phyloP scores from a whole-genome alignment of 2,888 invertebrate species.

The Pachymerium ferrugineum region DNA sequence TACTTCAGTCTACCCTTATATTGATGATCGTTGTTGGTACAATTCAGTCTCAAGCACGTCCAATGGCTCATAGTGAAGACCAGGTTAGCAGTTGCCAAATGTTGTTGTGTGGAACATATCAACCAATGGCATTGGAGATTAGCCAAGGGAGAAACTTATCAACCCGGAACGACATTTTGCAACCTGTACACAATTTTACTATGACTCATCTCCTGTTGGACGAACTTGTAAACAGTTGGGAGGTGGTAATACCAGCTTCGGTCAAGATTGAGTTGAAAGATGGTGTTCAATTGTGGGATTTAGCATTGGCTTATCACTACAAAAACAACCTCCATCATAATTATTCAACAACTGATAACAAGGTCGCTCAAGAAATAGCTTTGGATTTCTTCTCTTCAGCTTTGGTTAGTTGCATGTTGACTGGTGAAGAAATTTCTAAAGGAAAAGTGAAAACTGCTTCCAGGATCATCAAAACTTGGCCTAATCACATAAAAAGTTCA shows the following conservation, averaged over 20 bases:
- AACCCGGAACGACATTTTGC: background rate
- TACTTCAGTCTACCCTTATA: background rate
- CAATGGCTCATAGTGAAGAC: background rate
- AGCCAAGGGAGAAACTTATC: background rate
- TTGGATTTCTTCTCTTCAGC: conserved; percentile 20
- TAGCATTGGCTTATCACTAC: background rate
- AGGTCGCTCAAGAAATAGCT: conserved; percentile 3
- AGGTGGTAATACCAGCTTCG: background rate
- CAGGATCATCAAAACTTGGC: background rate
- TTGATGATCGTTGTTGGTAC: background rate
- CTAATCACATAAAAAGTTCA: background rate
- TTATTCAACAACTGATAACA: background rate
- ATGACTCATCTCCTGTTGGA: background rate
- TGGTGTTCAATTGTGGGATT: background rate
- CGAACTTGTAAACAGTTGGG: background rate
- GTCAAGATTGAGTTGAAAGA: background rate
- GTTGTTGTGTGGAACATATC: background rate
- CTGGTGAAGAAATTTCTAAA: background rate
- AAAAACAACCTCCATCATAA: background rate
- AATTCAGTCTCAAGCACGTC: background rate
- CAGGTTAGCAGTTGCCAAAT: background rate
- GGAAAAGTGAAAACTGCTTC: background rate
- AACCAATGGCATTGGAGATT: background rate
- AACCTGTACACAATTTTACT: background rate
- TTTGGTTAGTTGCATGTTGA: background rate